Base-by-base conservation (phyloP, 1,140 invertebrate genomes). In the Antheraea pernyi region DNA sequence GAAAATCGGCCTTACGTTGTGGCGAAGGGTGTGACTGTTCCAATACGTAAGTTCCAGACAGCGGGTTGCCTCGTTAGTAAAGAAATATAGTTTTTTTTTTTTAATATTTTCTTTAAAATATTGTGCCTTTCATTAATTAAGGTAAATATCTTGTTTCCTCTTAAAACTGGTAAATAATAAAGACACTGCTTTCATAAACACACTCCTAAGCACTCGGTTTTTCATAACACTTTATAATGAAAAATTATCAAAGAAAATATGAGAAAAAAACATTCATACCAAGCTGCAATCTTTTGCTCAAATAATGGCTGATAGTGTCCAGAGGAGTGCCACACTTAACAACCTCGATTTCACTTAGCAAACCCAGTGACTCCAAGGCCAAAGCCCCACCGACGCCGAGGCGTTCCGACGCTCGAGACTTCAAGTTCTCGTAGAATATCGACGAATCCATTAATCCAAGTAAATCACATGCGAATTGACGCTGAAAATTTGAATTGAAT, bases 401-500 rank as follows among this genome's bases (percentile, higher is more conserved):
- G 59, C 95, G 93, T 73, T 99, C 98, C 0, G 92, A 88, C 1
- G 97, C 93, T 59, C 97, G 95, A 53, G 95, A 95, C 85, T 97
- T 98, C 7, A 99, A 91, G 85, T 99, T 99, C 83, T 98, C 98
- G 77, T 97, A 97, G 91, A 99, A 98, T 66, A 99, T 98, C 76
- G 98, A 97, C 13, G 94, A 93, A 76, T 97, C 96, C 62, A 97
- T 94, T 68, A 98, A 92, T 3, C 98, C 98, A 22, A 99, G 91
- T 22, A 98, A 89, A 75, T 96, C 96, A 79, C 97, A 98, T 39
- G 99, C 95, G 37, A 99, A 94, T 83, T 98, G 95, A 82, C 97
- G 95, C 96, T 96, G 83, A 48, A 72, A 62, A 11, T 62, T 18
- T 64, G 30, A 59, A n/a, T 18, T 66, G 39, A 67, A n/a, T n/a